Percentiles rank a stretch among this genome's conserved stretches.
These are phyloP conservation scores for Lipophrys pholis DNA, from an alignment of 2,113 vertebrate species.

Conservation along the genomic window DNA sequence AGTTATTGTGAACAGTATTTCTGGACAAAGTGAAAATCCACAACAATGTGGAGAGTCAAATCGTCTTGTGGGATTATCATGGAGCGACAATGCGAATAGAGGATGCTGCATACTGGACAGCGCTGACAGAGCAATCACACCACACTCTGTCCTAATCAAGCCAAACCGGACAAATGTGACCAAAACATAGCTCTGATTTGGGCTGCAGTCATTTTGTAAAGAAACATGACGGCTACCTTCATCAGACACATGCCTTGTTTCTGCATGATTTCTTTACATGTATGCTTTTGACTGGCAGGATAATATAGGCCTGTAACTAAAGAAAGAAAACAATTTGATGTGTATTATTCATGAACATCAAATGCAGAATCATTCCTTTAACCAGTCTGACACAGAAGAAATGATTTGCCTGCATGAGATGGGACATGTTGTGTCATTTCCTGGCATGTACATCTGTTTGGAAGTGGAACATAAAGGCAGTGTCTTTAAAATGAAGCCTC, in stretches of 20 bases:
- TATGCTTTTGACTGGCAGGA: neutral
- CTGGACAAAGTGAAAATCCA: too few species aligned
- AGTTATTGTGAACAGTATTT: too few species aligned
- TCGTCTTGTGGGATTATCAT: too few species aligned
- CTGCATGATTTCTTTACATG: neutral
- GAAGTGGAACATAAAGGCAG: constrained; percentile 38
- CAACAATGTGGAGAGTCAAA: too few species aligned
- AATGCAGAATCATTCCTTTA: constrained; percentile 25
- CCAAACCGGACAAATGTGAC: too few species aligned
- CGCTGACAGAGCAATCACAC: too few species aligned
- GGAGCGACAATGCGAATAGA: too few species aligned
- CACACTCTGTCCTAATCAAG: too few species aligned
- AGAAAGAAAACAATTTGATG: constrained; percentile 35
- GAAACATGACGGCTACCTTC: neutral
- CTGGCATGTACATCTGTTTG: constrained; percentile 50
- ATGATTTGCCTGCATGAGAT: constrained; percentile 30
- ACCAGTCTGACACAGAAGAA: constrained; percentile 14
- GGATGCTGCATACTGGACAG: too few species aligned
- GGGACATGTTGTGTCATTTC: constrained; percentile 36
- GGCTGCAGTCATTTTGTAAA: neutral
- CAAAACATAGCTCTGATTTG: too few species aligned
- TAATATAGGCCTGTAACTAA: constrained; percentile 8
- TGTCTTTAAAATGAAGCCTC: constrained; percentile 34
- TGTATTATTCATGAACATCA: constrained; percentile 36
- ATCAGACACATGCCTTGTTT: neutral